Base-by-base conservation (phyloP, 2,797 vertebrate species). In the Catostomus latipinnis region DNA sequence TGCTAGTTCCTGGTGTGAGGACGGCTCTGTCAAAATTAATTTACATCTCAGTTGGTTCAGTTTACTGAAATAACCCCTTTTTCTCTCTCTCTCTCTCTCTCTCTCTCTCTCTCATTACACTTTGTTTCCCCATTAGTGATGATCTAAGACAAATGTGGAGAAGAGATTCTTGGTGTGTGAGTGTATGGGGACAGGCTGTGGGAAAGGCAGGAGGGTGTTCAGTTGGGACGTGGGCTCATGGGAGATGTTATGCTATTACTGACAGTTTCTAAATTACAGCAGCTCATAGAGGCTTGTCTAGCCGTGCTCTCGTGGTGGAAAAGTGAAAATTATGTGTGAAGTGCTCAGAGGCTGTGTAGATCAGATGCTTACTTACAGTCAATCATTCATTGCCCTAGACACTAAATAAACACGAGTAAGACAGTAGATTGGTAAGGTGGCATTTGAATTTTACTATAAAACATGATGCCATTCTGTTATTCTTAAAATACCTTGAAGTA, bases 221-320 rank as follows among this genome's bases (percentile, higher is more conserved):
- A 76, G 65, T 67, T 49, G 69, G 81, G 80, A 72, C 72, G 76
- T 80, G 52, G 58, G 61, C 82, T 80, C 83, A 49, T 52, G 63
- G 82, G 83, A 85, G 71, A 68, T 61, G n/a, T 53, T 10, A 80
- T 6, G 46, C 80, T 71, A 65, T 78, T 43, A 81, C 61, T 58
- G 79, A 70, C 78, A 78, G 82, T 80, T 85, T 57, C 80, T 76
- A 78, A 85, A 83, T 61, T 79, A 78, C 60, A 76, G 16, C 48
- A 56, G 46, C 70, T 49, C 74, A 43, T 12, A 48, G 22, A 46
- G n/a, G 13, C 49, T 71, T 13, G 49, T 46, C 54, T 65, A 62
- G 57, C 66, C 13, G 43, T 71, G 71, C 76, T 76, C 46, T 52
- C 66, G 16, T 71, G 67, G 50, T 76, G 68, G 10, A 76, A 62